Conservation (phyloP, 2,888 invertebrate species). For the Dorcus parallelipipedus region DNA sequence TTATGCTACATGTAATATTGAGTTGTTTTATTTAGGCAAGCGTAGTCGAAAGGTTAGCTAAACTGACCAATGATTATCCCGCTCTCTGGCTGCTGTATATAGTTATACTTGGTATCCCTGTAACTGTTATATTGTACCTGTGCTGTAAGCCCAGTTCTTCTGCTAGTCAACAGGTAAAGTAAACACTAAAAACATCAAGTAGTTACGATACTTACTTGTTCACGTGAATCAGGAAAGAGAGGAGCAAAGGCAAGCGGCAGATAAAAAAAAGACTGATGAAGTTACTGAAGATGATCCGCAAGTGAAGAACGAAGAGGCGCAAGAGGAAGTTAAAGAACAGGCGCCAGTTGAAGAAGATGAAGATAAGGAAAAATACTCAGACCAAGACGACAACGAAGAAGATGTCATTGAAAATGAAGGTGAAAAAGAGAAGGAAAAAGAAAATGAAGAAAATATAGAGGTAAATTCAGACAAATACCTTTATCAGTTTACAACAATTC, state of each 20-base stretch:
- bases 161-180: constrained; percentile 28
- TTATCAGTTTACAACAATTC: no score
- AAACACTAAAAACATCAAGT: not conserved
- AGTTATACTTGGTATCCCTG: constrained; percentile 71
- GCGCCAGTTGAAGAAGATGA: constrained; percentile 38
- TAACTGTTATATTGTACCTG: constrained; percentile 76
- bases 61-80: constrained; percentile 79
- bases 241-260: constrained; percentile 49
- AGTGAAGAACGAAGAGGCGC: constrained; percentile 41
- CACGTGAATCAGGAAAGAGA: constrained; percentile 45
- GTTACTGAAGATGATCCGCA: constrained; percentile 59
- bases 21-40: constrained; percentile 62
- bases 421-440: constrained; percentile 28
- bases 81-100: constrained; percentile 89
- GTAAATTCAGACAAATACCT: constrained; percentile 3
- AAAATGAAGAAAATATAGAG: constrained; percentile 21
- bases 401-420: constrained; percentile 19
- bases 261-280: constrained; percentile 72
- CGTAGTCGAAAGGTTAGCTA: constrained; percentile 69
- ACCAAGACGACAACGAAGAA: constrained; percentile 37
- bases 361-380: constrained; percentile 38
- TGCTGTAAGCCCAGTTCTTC: constrained; percentile 63
- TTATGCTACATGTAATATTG: constrained; percentile 6
- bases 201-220: not conserved
- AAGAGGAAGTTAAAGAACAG: constrained; percentile 31